phyloP scores from a whole-genome alignment of 2,797 vertebrate species.

The Gambelia wislizenii region DNA sequence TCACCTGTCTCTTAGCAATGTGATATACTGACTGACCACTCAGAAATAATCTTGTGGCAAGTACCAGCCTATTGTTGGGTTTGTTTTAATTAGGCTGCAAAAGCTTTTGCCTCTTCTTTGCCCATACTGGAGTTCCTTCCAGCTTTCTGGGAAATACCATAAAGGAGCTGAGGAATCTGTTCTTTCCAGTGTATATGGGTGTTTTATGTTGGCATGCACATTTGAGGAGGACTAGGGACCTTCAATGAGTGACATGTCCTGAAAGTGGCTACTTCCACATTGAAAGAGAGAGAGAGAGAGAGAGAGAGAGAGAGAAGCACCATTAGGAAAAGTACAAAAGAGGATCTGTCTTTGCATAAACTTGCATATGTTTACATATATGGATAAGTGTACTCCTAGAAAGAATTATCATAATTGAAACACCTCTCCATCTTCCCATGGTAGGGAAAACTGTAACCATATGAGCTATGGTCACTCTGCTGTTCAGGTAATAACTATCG shows the following conservation, averaged over 20 bases:
- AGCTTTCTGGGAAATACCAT: neutral
- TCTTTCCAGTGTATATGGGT: neutral
- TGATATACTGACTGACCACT: neutral
- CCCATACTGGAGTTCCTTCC: neutral
- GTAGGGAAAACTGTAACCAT: too few relatives aligned
- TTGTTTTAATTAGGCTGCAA: neutral
- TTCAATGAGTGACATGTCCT: neutral
- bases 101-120: neutral
- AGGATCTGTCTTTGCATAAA: too few relatives aligned
- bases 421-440: too few relatives aligned
- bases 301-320: too few relatives aligned
- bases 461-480: too few relatives aligned
- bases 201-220: conserved; percentile 20
- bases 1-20: neutral
- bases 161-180: too few relatives aligned
- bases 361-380: too few relatives aligned
- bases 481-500: too few relatives aligned
- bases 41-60: neutral
- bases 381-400: too few relatives aligned
- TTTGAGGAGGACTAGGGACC: neutral
- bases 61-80: neutral
- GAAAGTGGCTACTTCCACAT: neutral
- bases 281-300: neutral
- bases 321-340: too few relatives aligned
- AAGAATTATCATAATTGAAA: too few relatives aligned